Conservation (phyloP, 37 sponge, comb jelly and placozoan genomes). For the Halichondria panicea region DNA sequence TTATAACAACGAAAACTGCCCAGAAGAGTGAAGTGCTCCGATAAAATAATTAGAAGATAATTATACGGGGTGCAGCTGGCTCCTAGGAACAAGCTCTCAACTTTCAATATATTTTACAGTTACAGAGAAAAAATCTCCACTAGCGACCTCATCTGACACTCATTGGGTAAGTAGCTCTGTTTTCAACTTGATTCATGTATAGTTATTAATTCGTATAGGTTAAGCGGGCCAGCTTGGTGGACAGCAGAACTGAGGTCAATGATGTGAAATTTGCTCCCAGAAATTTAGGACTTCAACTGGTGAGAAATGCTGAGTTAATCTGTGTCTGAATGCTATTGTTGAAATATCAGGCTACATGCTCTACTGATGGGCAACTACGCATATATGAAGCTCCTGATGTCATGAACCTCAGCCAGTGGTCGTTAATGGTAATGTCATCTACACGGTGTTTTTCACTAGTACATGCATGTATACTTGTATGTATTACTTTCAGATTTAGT, state of each 20-base stretch:
- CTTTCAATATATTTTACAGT: too few relatives aligned
- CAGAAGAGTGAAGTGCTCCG: too few relatives aligned
- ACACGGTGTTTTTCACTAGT: neutral
- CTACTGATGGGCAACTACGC: constrained; percentile 82
- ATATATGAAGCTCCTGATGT: constrained; percentile 95
- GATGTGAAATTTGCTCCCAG: constrained; percentile 92
- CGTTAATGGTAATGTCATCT: constrained; percentile 51
- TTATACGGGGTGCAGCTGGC: too few relatives aligned
- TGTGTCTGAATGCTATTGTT: constrained; percentile 2
- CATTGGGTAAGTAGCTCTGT: neutral
- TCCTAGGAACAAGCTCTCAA: too few relatives aligned
- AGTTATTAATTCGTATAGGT: constrained; percentile 48
- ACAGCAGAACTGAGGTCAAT: constrained; percentile 87
- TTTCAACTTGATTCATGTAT: constrained; percentile 20
- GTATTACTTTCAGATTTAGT: neutral
- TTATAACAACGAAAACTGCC: neutral
- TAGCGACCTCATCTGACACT: neutral
- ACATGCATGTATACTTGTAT: neutral
- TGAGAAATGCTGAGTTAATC: constrained; percentile 27
- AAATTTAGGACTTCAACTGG: constrained; percentile 85
- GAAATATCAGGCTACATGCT: constrained; percentile 79
- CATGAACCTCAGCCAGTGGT: constrained; percentile 94
- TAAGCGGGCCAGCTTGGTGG: constrained; percentile 80
- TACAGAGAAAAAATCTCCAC: neutral
- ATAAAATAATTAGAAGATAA: too few relatives aligned